These are phyloP conservation scores for Pomatostomus ruficeps DNA, from an alignment of 2,113 vertebrate species.

Conservation along the genomic window DNA sequence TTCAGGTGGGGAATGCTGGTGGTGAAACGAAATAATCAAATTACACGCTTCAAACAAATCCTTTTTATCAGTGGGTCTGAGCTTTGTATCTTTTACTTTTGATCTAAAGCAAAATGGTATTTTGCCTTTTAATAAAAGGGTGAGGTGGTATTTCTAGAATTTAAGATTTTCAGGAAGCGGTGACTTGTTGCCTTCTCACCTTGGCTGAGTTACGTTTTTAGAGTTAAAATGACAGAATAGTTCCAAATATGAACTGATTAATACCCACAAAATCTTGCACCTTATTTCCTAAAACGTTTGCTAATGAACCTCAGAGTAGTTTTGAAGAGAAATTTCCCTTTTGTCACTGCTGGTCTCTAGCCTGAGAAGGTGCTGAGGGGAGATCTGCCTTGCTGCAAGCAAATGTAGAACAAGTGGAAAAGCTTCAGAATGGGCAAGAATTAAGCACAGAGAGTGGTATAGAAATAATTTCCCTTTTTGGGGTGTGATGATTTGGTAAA, in stretches of 20 bases:
- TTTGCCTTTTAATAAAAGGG: neutral
- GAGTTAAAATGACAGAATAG: neutral
- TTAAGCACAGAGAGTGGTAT: neutral
- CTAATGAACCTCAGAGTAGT: neutral
- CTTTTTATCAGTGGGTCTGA: neutral
- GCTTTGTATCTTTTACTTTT: neutral
- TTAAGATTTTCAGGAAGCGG: neutral
- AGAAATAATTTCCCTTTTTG: neutral
- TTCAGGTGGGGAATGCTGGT: constrained; percentile 64
- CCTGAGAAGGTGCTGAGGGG: neutral
- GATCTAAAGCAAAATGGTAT: neutral
- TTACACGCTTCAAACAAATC: neutral
- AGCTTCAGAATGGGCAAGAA: neutral
- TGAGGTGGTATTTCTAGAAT: neutral
- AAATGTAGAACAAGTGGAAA: neutral
- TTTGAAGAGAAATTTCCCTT: neutral
- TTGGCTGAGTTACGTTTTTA: neutral
- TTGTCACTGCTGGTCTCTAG: neutral
- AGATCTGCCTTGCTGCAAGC: neutral
- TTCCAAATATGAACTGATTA: neutral
- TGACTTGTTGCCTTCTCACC: neutral
- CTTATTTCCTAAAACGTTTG: neutral
- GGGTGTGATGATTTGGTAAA: neutral
- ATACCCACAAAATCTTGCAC: neutral
- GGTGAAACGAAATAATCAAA: neutral